A percentile compares a stretch with the other conserved stretches of the same genome.
Conservation (phyloP, 2,113 vertebrate species). For the Lycocorax pyrrhopterus region DNA sequence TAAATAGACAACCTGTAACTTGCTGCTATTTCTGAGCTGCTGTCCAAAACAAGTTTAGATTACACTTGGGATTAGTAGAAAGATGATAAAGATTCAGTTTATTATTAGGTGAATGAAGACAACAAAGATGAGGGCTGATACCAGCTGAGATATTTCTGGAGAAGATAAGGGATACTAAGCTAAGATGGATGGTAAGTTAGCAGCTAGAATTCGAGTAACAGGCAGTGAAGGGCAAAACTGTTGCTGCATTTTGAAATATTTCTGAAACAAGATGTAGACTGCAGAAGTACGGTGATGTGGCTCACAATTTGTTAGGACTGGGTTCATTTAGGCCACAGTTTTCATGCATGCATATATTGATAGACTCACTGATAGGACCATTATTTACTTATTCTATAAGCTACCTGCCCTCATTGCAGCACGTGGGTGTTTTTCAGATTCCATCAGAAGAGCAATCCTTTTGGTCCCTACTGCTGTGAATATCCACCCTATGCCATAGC, state of each 20-base stretch:
- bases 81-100: neutral
- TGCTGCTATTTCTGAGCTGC: neutral
- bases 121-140: neutral
- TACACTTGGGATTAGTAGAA: neutral
- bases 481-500: neutral
- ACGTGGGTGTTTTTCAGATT: neutral
- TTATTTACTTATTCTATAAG: neutral
- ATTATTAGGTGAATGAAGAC: neutral
- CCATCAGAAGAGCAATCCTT: neutral
- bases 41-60: neutral
- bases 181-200: neutral
- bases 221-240: neutral
- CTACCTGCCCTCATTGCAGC: neutral
- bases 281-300: neutral
- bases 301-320: neutral
- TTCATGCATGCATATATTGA: neutral
- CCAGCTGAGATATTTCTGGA: neutral
- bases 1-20: neutral
- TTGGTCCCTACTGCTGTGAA: neutral
- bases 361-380: neutral
- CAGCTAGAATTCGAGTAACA: neutral
- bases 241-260: neutral
- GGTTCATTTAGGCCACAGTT: neutral
- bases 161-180: fast-evolving
- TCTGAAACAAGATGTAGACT: neutral